phyloP scores from a whole-genome alignment of 2,888 invertebrate genomes.

The Pterostichus niger region DNA sequence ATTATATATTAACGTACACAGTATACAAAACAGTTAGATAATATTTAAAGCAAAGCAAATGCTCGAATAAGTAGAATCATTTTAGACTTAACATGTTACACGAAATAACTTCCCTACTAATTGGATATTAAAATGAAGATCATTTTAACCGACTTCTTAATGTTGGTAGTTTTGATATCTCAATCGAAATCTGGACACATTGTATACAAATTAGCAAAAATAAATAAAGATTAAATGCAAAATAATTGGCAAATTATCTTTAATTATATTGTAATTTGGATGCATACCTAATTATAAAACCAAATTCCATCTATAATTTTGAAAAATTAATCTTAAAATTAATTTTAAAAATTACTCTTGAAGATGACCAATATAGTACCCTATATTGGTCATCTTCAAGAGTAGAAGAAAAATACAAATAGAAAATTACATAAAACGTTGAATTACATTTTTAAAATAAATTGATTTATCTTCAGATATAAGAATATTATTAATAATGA shows the following conservation, averaged over 20 bases:
- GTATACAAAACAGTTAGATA: too few species aligned
- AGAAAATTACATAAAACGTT: too few species aligned
- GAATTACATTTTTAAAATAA: too few species aligned
- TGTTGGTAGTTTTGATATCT: conserved; percentile 13
- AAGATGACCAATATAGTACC: too few species aligned
- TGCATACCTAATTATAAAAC: conserved; percentile 31
- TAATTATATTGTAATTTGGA: conserved; percentile 26
- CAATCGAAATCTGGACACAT: conserved; percentile 8
- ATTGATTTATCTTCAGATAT: too few species aligned
- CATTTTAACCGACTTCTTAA: background rate
- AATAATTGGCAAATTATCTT: conserved; percentile 35
- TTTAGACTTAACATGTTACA: background rate
- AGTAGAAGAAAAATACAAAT: too few species aligned
- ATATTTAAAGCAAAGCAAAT: too few species aligned
- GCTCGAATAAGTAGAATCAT: background rate
- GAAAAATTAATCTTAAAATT: conserved; percentile 33
- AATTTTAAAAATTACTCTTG: too few species aligned
- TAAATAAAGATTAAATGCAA: conserved; percentile 39
- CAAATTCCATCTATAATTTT: conserved; percentile 34
- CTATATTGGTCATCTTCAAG: too few species aligned
- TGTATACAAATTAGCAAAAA: conserved; percentile 26
- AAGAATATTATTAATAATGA: too few species aligned
- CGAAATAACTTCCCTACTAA: background rate
- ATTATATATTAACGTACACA: too few species aligned
- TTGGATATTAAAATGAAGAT: background rate